A percentile compares a stretch with the other conserved stretches of the same genome.
Conservation (phyloP, 2,113 vertebrate species). For the Riparia riparia region DNA sequence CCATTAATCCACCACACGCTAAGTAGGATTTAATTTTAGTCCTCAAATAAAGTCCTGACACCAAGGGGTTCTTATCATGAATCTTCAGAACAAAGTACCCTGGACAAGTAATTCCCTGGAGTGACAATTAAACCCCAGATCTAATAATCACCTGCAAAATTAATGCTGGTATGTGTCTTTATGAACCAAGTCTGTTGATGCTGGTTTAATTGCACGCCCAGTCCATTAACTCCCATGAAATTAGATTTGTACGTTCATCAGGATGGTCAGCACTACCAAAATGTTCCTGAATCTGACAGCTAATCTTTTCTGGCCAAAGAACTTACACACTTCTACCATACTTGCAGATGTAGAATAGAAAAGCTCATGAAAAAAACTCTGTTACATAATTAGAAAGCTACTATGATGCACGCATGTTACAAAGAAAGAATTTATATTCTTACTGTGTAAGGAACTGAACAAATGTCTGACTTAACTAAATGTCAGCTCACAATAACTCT, state of each 20-base stretch:
- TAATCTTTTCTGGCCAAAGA: background rate
- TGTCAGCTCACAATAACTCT: conserved; percentile 66
- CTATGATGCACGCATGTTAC: background rate
- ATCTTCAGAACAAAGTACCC: conserved; percentile 26
- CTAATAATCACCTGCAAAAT: conserved; percentile 39
- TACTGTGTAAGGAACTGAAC: conserved; percentile 17
- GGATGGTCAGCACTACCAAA: background rate
- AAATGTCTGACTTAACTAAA: conserved; percentile 61
- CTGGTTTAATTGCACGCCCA: background rate
- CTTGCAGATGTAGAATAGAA: background rate
- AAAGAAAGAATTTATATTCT: conserved; percentile 9
- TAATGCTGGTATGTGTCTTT: conserved; percentile 4
- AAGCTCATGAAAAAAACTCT: background rate
- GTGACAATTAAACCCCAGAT: conserved; percentile 17
- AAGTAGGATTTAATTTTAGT: conserved; percentile 46
- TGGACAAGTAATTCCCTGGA: conserved; percentile 25
- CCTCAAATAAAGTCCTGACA: conserved; percentile 15
- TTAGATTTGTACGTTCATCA: background rate
- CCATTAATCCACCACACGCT: conserved; percentile 24
- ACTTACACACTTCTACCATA: background rate
- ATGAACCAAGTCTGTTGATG: background rate
- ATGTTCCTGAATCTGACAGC: background rate
- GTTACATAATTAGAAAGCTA: conserved; percentile 28
- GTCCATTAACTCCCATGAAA: background rate
- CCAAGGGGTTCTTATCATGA: background rate